Percentiles rank a stretch among this genome's conserved stretches.
Evolutionary conservation across 1,140 invertebrate genomes (phyloP).

Genomic region (Camponotus vicinus): DNA sequence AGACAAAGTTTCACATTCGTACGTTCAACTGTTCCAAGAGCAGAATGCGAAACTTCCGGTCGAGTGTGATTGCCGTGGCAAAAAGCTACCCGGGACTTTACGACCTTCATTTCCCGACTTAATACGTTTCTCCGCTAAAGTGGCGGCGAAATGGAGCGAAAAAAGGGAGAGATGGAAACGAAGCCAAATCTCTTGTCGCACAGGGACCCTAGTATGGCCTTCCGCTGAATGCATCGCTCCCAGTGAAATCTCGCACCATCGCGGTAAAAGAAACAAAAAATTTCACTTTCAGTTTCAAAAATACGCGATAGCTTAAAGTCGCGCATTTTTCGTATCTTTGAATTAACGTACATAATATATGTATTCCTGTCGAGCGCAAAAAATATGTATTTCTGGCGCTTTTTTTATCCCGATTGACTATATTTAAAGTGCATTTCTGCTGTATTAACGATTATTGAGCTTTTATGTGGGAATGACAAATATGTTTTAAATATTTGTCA

Average conservation of each 20-base stretch:
- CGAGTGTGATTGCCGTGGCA: constrained; percentile 46
- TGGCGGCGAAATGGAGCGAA: constrained; percentile 37
- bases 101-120: constrained; percentile 54
- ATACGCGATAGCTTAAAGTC: constrained; percentile 54
- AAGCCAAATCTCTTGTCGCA: constrained; percentile 3
- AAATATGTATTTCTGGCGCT: background rate
- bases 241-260: constrained; percentile 7
- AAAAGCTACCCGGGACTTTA: constrained; percentile 52
- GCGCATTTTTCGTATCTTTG: constrained; percentile 12
- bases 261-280: constrained; percentile 34
- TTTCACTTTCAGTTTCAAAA: constrained; percentile 64
- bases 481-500: background rate
- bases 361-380: background rate
- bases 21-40: constrained; percentile 24
- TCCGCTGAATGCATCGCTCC: constrained; percentile 60
- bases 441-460: background rate
- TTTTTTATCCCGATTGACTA: background rate
- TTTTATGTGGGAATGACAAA: background rate
- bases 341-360: background rate
- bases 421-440: background rate
- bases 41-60: constrained; percentile 45
- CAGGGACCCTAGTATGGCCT: constrained; percentile 41
- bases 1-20: constrained; percentile 47
- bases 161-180: constrained; percentile 2
- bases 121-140: constrained; percentile 51